These are phyloP conservation scores for Proisotoma minuta DNA, from an alignment of 2,888 invertebrate genomes.

Conservation along the genomic window DNA sequence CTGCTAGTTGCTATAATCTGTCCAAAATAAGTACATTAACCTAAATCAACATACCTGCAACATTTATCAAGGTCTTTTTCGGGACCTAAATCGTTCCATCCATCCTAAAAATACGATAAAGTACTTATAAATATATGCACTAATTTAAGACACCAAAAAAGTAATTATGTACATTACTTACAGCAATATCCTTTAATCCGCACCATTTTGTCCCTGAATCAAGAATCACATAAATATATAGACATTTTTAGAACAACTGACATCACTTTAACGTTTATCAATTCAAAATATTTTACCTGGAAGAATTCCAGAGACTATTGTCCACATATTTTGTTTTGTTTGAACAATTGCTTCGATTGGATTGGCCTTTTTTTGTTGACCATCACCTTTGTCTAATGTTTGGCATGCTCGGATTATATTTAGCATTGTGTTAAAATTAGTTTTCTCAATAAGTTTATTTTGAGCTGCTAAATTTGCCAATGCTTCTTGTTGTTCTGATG, in stretches of 20 bases:
- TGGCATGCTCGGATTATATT: constrained; percentile 45
- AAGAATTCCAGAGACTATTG: constrained; percentile 45
- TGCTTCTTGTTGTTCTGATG: constrained; percentile 62
- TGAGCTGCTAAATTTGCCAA: constrained; percentile 45
- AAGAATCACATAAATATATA: too few relatives aligned
- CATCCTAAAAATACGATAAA: too few relatives aligned
- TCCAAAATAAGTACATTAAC: neutral
- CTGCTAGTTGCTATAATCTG: too few relatives aligned
- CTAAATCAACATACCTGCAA: constrained; percentile 63
- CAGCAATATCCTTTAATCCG: constrained; percentile 83
- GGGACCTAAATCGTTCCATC: constrained; percentile 77
- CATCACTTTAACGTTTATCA: too few relatives aligned
- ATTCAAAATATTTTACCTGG: constrained; percentile 72
- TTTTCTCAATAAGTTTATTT: constrained; percentile 41
- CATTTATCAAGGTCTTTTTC: constrained; percentile 69
- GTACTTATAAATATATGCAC: too few relatives aligned
- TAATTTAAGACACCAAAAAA: too few relatives aligned
- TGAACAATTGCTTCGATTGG: constrained; percentile 24
- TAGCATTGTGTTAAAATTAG: constrained; percentile 42
- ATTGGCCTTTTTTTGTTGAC: constrained; percentile 8
- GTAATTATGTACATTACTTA: too few relatives aligned
- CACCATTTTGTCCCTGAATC: constrained; percentile 87
- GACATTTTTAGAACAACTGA: too few relatives aligned
- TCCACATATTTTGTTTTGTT: constrained; percentile 39
- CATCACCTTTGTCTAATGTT: constrained; percentile 19